Percentiles rank a stretch among this genome's conserved stretches.
Evolutionary conservation across 2,888 invertebrate genomes (phyloP).

Genomic region (Acanthacorydalis orientalis): DNA sequence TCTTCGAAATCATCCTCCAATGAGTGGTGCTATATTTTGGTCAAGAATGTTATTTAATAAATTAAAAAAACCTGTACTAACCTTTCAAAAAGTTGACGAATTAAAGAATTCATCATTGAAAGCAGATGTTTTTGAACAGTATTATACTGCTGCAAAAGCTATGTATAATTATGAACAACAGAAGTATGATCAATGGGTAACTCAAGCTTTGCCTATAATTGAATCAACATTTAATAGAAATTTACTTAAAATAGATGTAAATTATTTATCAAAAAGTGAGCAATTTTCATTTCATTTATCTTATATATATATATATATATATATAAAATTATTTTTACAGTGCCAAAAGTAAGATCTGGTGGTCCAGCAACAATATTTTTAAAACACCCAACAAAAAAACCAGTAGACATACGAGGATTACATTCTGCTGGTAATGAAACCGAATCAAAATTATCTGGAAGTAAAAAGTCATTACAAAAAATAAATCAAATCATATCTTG

Average conservation of each 20-base stretch:
- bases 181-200: slow-evolving; percentile 55
- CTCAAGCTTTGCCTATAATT: slow-evolving; percentile 42
- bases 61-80: slow-evolving; percentile 63
- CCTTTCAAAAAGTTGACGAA: slow-evolving; percentile 60
- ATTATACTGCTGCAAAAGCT: slow-evolving; percentile 54
- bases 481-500: slow-evolving; percentile 37
- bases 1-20: slow-evolving; percentile 57
- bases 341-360: background rate
- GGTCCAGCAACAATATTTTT: too few relatives aligned
- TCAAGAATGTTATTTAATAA: slow-evolving; percentile 60
- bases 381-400: background rate
- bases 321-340: background rate
- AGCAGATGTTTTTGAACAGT: slow-evolving; percentile 60
- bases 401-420: background rate
- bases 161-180: slow-evolving; percentile 60
- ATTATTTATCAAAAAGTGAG: slow-evolving; percentile 4
- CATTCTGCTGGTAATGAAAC: slow-evolving; percentile 6
- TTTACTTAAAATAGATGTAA: slow-evolving; percentile 26
- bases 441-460: slow-evolving; percentile 3
- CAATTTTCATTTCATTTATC: too few relatives aligned
- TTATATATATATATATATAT: background rate
- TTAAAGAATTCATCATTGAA: slow-evolving; percentile 56
- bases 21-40: slow-evolving; percentile 79
- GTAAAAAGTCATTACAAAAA: slow-evolving; percentile 4
- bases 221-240: slow-evolving; percentile 52